Base-by-base conservation (phyloP, 2,113 vertebrate genomes). In the Corapipo altera region DNA sequence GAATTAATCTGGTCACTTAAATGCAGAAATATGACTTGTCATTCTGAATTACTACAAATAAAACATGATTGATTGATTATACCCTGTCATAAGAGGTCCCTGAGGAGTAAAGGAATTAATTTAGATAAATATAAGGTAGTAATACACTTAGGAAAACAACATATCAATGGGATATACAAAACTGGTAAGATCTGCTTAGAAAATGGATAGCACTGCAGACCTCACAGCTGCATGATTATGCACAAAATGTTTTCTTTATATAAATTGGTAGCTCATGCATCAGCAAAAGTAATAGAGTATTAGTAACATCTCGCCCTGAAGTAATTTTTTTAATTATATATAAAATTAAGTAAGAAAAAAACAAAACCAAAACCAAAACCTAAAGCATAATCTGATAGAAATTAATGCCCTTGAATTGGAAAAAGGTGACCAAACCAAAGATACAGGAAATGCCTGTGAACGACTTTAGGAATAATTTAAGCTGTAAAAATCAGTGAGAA, bases 51-150 rank as follows among this genome's bases (percentile, higher is more conserved):
- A 92, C 35, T 72, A 48, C 44, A 80, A 88, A 91, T 84, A 57
- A 78, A 89, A 26, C 19, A 49, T 85, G 93, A 94, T 92, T 96
- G 94, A 96, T 94, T 93, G 91, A 97, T 97, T 96, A 93, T 23
- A 95, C 24, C 59, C 64, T 93, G 88, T 82, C 76, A 62, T 59
- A 49, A 88, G 70, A 96, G 21, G n/a, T 87, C 87, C 48, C 48
- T 71, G 73, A 6, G 54, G 82, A 96, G 41, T 41, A 93, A 85
- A 94, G n/a, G 73, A 94, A 96, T 96, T 96, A 91, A 96, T 96
- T 96, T 85, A 95, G 85, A 87, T 96, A 96, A 95, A 94, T 95
- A 80, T 24, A 87, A 93, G 71, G 82, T 95, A 97, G 79, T 87
- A 94, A 93, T 91, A 83, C 39, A 89, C 70, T 91, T 94, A 85